These are phyloP conservation scores for Uria lomvia DNA, from an alignment of 2,113 vertebrate genomes.

Conservation along the genomic window DNA sequence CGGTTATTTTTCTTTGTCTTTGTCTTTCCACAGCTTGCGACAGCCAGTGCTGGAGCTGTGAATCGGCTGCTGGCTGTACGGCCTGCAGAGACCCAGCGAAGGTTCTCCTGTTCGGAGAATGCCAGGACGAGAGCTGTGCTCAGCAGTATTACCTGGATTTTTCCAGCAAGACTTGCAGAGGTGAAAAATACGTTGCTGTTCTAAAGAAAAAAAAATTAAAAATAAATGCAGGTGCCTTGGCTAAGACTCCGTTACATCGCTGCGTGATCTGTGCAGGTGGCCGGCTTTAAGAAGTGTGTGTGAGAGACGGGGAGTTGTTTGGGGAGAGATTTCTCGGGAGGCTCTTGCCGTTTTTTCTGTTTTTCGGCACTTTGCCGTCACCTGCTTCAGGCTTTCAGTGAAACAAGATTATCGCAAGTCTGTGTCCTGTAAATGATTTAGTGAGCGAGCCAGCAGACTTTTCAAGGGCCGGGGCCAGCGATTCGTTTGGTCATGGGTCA, in stretches of 20 bases:
- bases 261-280: neutral
- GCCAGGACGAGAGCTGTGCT: conserved; percentile 86
- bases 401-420: conserved; percentile 56
- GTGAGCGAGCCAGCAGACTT: conserved; percentile 33
- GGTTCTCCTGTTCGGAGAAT: conserved; percentile 91
- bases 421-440: conserved; percentile 46
- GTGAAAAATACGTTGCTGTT: conserved; percentile 58
- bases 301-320: neutral
- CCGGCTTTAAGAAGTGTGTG: neutral
- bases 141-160: conserved; percentile 92
- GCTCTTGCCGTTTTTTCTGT: neutral
- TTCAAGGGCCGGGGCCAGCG: conserved; percentile 46
- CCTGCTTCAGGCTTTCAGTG: conserved; percentile 4
- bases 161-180: conserved; percentile 83
- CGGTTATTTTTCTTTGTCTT: neutral
- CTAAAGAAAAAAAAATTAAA: neutral
- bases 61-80: conserved; percentile 72
- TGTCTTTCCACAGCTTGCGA: conserved; percentile 77
- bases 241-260: accelerated
- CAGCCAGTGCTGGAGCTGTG: conserved; percentile 82
- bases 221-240: neutral
- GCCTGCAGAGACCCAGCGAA: conserved; percentile 85
- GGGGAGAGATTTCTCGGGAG: neutral
- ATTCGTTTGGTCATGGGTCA: conserved; percentile 43
- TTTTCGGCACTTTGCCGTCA: conserved; percentile 9